phyloP scores from a whole-genome alignment of 2,888 invertebrate species.

The Trissolcus japonicus region DNA sequence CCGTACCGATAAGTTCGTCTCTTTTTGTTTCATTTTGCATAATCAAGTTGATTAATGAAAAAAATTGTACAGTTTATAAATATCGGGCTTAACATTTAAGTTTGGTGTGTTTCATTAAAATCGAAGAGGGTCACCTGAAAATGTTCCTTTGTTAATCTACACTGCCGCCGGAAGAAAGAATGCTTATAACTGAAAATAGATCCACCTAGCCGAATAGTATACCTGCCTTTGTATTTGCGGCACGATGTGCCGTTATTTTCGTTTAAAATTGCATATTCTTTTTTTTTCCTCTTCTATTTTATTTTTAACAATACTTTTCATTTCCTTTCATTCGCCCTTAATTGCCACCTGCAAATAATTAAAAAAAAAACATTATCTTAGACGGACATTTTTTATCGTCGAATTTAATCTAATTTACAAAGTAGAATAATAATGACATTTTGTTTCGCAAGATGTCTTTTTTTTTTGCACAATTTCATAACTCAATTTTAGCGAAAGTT shows the following conservation, averaged over 20 bases:
- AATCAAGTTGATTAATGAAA: slow-evolving; percentile 14
- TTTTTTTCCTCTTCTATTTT: slow-evolving; percentile 9
- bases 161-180: slow-evolving; percentile 52
- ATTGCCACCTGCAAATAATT: slow-evolving; percentile 15
- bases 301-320: slow-evolving; percentile 23
- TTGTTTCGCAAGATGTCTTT: no score
- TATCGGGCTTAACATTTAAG: slow-evolving; percentile 22
- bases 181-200: slow-evolving; percentile 53
- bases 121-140: slow-evolving; percentile 48
- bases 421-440: no score
- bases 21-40: no score
- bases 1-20: no score
- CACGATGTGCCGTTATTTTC: slow-evolving; percentile 50
- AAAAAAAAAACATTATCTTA: no score
- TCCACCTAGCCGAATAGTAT: slow-evolving; percentile 50
- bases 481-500: no score
- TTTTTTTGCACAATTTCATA: no score
- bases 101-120: slow-evolving; percentile 44
- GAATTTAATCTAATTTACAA: no score
- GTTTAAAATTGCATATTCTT: slow-evolving; percentile 41
- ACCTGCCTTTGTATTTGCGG: slow-evolving; percentile 54
- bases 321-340: slow-evolving; percentile 2
- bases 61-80: slow-evolving; percentile 11
- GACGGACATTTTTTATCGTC: no score
- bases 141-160: slow-evolving; percentile 50